A percentile compares a stretch with the other conserved stretches of the same genome.
Conservation (phyloP, 1,140 invertebrate genomes). For the Drosophila bocki region DNA sequence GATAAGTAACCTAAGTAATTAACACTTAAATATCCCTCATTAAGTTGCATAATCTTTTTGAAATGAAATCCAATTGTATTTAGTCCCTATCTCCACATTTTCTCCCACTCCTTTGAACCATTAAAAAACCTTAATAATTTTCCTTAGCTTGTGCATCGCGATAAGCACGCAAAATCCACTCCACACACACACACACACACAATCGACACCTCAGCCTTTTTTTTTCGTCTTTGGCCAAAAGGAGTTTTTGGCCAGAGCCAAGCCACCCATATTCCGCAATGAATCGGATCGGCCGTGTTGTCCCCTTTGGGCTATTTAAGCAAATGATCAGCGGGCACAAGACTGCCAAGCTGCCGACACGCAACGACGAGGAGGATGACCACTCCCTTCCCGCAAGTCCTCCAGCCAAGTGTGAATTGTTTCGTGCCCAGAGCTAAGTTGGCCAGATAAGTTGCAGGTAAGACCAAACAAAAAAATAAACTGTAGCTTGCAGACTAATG, state of each 20-base stretch:
- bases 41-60: neutral
- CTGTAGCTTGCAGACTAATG: neutral
- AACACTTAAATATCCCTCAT: neutral
- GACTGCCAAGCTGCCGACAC: slow-evolving; percentile 64
- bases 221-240: slow-evolving; percentile 26
- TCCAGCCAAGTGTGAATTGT: slow-evolving; percentile 75
- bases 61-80: slow-evolving; percentile 1
- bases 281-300: slow-evolving; percentile 36
- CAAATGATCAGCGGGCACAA: slow-evolving; percentile 75
- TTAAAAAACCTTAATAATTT: slow-evolving; percentile 66
- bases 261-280: slow-evolving; percentile 81
- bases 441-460: slow-evolving; percentile 60
- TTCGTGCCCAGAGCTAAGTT: slow-evolving; percentile 73
- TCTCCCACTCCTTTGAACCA: slow-evolving; percentile 16
- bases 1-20: neutral
- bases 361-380: slow-evolving; percentile 52
- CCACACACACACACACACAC: slow-evolving; percentile 28
- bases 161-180: slow-evolving; percentile 77
- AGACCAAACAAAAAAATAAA: slow-evolving; percentile 18
- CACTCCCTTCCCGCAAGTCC: slow-evolving; percentile 1
- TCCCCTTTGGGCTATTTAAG: slow-evolving; percentile 80
- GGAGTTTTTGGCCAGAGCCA: slow-evolving; percentile 54
- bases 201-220: slow-evolving; percentile 52
- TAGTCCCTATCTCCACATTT: neutral
- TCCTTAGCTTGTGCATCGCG: slow-evolving; percentile 53